Percentiles rank a stretch among this genome's conserved stretches.
Conservation (phyloP, 2,113 vertebrate genomes). For the Natator depressus region DNA sequence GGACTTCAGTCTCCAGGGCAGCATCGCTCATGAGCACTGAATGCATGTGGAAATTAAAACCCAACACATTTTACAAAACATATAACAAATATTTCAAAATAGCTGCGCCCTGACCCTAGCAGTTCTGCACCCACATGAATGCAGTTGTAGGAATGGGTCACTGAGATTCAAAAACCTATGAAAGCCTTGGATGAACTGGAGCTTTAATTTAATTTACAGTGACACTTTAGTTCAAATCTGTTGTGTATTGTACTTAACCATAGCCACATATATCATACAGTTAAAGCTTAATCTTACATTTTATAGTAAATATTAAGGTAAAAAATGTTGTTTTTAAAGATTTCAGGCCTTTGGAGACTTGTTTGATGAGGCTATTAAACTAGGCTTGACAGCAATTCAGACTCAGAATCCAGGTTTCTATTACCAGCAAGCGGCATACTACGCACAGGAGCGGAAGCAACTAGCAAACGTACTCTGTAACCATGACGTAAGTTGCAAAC, state of each 20-base stretch:
- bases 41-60: background rate
- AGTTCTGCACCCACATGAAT: background rate
- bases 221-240: background rate
- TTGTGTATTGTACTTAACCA: background rate
- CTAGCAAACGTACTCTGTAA: conserved; percentile 87
- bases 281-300: background rate
- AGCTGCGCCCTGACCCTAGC: background rate
- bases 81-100: background rate
- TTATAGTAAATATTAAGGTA: background rate
- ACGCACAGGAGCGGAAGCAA: conserved; percentile 94
- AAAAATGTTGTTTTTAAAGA: conserved; percentile 55
- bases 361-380: conserved; percentile 98
- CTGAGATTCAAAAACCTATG: background rate
- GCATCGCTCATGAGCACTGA: background rate
- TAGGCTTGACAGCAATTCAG: conserved; percentile 97
- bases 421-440: conserved; percentile 97
- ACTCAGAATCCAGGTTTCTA: conserved; percentile 99
- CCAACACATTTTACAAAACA: background rate
- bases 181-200: background rate
- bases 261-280: background rate
- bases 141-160: background rate
- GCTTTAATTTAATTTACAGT: background rate
- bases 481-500: conserved; percentile 83
- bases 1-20: background rate
- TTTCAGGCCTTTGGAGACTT: conserved; percentile 98